Conservation (phyloP, 2,113 vertebrate genomes). For the Melospiza melodia region DNA sequence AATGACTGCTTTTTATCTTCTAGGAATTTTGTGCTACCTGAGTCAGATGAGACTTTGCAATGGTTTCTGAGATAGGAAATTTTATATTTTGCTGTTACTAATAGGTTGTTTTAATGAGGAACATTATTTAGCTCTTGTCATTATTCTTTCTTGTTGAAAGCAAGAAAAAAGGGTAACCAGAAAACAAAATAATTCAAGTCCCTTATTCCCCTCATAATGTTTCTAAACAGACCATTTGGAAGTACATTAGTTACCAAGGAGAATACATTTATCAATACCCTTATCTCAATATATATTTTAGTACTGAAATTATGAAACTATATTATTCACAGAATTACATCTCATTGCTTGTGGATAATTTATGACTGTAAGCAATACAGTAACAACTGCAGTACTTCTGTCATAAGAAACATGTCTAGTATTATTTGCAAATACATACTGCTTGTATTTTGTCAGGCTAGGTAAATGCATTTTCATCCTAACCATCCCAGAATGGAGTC, state of each 20-base stretch:
- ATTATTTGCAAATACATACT: neutral
- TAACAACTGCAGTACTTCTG: neutral
- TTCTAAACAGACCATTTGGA: neutral
- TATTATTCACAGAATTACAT: neutral
- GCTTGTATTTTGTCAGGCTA: neutral
- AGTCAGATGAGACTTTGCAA: neutral
- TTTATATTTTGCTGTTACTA: neutral
- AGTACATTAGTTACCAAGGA: neutral
- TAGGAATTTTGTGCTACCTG: neutral
- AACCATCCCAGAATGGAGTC: neutral
- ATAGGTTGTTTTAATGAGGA: neutral
- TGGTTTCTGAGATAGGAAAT: neutral
- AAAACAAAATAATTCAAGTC: neutral
- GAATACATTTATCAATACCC: neutral
- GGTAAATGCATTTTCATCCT: neutral
- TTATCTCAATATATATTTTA: neutral
- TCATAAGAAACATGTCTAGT: neutral
- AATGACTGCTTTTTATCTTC: neutral
- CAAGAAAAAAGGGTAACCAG: neutral
- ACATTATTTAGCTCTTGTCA: neutral
- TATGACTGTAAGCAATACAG: neutral
- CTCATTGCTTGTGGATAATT: neutral
- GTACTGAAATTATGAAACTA: neutral
- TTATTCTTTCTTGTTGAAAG: neutral
- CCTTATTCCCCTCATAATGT: neutral